These are phyloP conservation scores for Hirtodrosophila histrioides DNA, from an alignment of 2,888 invertebrate species.

Conservation along the genomic window DNA sequence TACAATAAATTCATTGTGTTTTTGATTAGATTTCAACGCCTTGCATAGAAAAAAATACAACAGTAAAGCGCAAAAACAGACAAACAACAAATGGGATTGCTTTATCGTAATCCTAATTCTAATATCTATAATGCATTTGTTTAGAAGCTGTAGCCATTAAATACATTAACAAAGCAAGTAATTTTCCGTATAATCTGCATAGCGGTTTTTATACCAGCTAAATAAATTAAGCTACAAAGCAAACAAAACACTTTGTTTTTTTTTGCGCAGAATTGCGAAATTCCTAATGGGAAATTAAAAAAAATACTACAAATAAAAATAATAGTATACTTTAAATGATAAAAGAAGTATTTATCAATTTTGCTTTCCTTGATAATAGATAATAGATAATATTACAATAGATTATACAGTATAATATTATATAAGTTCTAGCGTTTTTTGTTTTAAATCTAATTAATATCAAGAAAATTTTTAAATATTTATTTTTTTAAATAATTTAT, in stretches of 20 bases:
- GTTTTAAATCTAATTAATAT: too few relatives aligned
- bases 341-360: too few relatives aligned
- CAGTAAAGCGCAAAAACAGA: slow-evolving; percentile 1
- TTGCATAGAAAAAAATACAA: slow-evolving; percentile 21
- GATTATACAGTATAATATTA: too few relatives aligned
- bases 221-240: slow-evolving; percentile 22
- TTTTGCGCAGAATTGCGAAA: background rate
- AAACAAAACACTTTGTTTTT: slow-evolving; percentile 10
- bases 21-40: slow-evolving; percentile 42
- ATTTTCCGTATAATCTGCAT: slow-evolving; percentile 39
- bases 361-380: too few relatives aligned
- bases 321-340: too few relatives aligned
- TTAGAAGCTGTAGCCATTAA: background rate
- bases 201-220: background rate
- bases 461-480: too few relatives aligned
- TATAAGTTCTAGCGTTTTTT: too few relatives aligned
- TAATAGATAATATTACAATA: too few relatives aligned
- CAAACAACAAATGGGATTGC: background rate
- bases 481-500: too few relatives aligned
- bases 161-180: slow-evolving; percentile 12
- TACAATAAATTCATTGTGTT: slow-evolving; percentile 25
- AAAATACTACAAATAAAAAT: too few relatives aligned
- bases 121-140: background rate
- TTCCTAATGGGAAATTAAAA: background rate
- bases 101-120: slow-evolving; percentile 6